Evolutionary conservation across 2,113 vertebrate species (phyloP).

Genomic region (Emydocephalus ijimae): DNA sequence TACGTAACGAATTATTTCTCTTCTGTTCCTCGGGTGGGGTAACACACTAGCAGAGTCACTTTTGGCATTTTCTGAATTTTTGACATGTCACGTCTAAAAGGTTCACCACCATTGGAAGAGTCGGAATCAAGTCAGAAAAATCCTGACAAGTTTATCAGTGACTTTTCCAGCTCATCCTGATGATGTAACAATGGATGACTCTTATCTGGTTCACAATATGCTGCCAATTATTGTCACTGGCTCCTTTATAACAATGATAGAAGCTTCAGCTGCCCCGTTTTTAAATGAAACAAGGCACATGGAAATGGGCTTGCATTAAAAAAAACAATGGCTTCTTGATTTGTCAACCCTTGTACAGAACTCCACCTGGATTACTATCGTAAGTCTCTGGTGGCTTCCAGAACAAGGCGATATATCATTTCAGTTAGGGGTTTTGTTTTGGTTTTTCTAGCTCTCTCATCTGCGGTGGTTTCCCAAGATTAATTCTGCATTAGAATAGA

Average conservation of each 20-base stretch:
- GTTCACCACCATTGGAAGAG: too few relatives aligned
- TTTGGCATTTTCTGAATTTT: too few relatives aligned
- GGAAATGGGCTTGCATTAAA: background rate
- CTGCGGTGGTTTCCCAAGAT: background rate
- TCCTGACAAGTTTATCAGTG: conserved; percentile 38
- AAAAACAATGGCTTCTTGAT: background rate
- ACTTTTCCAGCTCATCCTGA: conserved; percentile 40
- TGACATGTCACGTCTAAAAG: too few relatives aligned
- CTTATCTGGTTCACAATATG: conserved; percentile 38
- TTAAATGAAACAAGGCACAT: background rate
- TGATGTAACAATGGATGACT: conserved; percentile 37
- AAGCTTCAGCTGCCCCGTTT: conserved; percentile 12
- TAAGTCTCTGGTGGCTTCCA: background rate
- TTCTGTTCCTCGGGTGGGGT: too few relatives aligned
- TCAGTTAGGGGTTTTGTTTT: background rate
- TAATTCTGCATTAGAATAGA: background rate
- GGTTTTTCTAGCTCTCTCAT: background rate
- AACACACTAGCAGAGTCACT: too few relatives aligned
- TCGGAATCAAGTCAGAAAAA: conserved; percentile 43
- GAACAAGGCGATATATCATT: background rate
- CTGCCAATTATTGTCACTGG: conserved; percentile 30
- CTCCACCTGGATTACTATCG: background rate
- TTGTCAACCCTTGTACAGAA: background rate
- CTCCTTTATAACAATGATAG: conserved; percentile 25
- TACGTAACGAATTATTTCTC: too few relatives aligned